Evolutionary conservation across 2,113 vertebrate species (phyloP).

Genomic region (Cololabis saira): DNA sequence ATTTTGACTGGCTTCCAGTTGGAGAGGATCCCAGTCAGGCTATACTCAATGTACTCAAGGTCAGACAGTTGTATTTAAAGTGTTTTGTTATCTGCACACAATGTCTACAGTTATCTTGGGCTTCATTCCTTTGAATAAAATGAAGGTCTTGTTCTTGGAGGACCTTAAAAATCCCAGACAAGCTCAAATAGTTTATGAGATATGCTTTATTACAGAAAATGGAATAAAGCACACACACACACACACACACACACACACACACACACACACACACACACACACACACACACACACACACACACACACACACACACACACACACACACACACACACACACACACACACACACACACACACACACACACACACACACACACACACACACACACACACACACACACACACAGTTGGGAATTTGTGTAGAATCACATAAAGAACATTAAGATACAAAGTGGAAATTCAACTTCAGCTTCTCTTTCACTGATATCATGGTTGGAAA

Average conservation of each 20-base stretch:
- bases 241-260: neutral
- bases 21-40: conserved; percentile 49
- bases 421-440: neutral
- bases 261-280: neutral
- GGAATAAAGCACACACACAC: neutral
- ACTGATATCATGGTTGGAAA: conserved; percentile 46
- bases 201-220: conserved; percentile 19
- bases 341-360: neutral
- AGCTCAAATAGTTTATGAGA: conserved; percentile 28
- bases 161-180: neutral
- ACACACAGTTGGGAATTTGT: neutral
- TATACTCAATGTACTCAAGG: conserved; percentile 36
- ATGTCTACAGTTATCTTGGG: conserved; percentile 25
- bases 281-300: neutral
- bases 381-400: neutral
- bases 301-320: neutral
- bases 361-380: neutral
- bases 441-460: neutral
- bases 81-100: conserved; percentile 24
- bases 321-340: neutral
- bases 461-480: neutral
- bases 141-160: neutral
- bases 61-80: conserved; percentile 52
- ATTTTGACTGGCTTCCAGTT: conserved; percentile 63
- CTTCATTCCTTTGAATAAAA: conserved; percentile 14